Conservation (phyloP, 2,113 vertebrate genomes). For the Embiotoca jacksoni region DNA sequence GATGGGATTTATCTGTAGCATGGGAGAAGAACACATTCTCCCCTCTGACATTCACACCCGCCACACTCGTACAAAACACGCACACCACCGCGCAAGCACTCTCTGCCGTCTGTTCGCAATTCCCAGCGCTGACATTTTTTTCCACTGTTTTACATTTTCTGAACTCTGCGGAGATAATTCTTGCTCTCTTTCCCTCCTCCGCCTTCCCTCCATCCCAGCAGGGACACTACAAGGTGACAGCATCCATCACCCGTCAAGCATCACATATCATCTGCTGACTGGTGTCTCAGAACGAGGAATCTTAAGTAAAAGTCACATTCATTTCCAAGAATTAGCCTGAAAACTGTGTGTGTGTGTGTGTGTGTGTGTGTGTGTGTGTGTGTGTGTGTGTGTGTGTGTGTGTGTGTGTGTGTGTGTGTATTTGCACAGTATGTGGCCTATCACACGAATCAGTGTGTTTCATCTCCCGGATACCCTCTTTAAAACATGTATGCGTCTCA, state of each 20-base stretch:
- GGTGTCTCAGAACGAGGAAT: constrained; percentile 54
- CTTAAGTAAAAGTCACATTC: constrained; percentile 42
- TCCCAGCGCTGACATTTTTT: constrained; percentile 78
- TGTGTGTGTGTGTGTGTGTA: constrained; percentile 6
- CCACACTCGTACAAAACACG: constrained; percentile 51
- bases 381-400: too few species aligned
- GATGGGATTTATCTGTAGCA: constrained; percentile 77
- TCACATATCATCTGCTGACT: constrained; percentile 67
- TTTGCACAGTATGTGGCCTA: not conserved
- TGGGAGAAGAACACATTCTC: constrained; percentile 58
- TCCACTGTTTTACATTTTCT: constrained; percentile 66
- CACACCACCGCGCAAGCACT: constrained; percentile 39
- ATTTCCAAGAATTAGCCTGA: constrained; percentile 27
- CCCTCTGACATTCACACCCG: constrained; percentile 75
- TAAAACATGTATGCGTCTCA: not conserved
- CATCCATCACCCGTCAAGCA: constrained; percentile 74
- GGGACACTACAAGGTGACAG: constrained; percentile 77
- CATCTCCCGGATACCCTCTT: constrained; percentile 2
- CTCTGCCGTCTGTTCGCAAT: constrained; percentile 78
- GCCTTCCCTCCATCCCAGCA: constrained; percentile 42
- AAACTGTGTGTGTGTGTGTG: constrained; percentile 7
- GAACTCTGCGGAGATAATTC: constrained; percentile 60
- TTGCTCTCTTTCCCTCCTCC: constrained; percentile 24
- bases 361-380: not conserved
- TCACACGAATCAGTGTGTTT: constrained; percentile 30